A percentile compares a stretch with the other conserved stretches of the same genome.
Evolutionary conservation across 2,797 vertebrate genomes (phyloP).

Genomic region (Sorex maritimensis): DNA sequence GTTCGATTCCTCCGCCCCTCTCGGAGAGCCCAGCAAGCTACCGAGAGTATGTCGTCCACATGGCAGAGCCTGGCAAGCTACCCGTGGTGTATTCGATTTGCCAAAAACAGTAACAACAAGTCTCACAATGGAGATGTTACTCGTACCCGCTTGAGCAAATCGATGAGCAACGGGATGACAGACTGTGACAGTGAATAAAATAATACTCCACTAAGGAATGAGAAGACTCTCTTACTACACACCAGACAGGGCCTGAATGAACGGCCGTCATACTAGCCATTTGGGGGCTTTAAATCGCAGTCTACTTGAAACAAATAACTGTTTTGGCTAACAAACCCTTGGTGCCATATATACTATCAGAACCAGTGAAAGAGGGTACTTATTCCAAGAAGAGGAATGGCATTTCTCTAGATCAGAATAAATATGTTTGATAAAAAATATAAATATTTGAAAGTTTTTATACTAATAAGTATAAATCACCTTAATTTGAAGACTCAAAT

Average conservation of each 20-base stretch:
- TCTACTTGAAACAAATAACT: background rate
- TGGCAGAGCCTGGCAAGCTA: no score
- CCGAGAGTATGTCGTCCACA: no score
- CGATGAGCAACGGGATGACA: no score
- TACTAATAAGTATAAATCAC: background rate
- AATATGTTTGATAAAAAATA: slow-evolving; percentile 5
- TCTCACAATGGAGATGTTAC: no score
- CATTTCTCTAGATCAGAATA: background rate
- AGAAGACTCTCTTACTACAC: background rate
- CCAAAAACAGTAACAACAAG: no score
- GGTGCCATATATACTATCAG: background rate
- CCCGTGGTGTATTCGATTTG: no score
- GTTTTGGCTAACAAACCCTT: background rate
- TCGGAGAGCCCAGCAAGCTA: no score
- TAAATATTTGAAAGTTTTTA: background rate
- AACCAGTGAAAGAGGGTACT: background rate
- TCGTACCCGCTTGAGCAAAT: no score
- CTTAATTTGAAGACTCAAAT: background rate
- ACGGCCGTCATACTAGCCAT: background rate
- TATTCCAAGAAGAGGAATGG: background rate
- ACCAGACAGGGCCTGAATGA: background rate
- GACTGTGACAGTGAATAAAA: background rate
- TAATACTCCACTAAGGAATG: background rate
- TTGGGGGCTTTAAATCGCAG: background rate
- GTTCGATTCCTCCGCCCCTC: no score